Percentiles rank a stretch among this genome's conserved stretches.
Evolutionary conservation across 2,888 invertebrate species (phyloP).

Genomic region (Cactoblastis cactorum): DNA sequence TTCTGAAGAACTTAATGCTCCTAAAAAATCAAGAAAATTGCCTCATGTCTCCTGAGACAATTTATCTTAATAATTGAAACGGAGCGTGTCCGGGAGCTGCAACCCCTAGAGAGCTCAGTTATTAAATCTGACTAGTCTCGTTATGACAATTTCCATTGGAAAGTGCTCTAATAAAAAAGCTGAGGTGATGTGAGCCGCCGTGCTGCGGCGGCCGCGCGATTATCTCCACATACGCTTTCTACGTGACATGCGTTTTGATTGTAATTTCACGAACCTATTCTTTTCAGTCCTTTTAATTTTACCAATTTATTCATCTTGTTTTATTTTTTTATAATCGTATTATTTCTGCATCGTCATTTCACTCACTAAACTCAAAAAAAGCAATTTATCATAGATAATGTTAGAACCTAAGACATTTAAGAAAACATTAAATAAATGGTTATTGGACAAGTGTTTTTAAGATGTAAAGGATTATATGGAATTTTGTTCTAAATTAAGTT

Average conservation of each 20-base stretch:
- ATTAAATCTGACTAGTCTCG: slow-evolving; percentile 2
- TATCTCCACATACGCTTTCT: not conserved
- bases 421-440: too few relatives aligned
- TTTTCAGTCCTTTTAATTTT: not conserved
- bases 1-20: too few relatives aligned
- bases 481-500: too few relatives aligned
- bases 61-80: not conserved
- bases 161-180: slow-evolving; percentile 2
- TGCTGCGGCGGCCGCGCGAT: not conserved
- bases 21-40: not conserved
- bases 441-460: too few relatives aligned
- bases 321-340: too few relatives aligned
- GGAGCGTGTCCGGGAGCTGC: not conserved
- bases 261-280: not conserved
- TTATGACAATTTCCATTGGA: slow-evolving; percentile 6
- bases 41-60: not conserved
- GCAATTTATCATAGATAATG: too few relatives aligned
- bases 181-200: not conserved
- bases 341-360: too few relatives aligned
- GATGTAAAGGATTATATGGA: too few relatives aligned
- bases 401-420: too few relatives aligned
- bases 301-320: too few relatives aligned
- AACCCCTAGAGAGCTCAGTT: not conserved
- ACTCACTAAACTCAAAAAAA: too few relatives aligned
- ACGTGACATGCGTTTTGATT: slow-evolving; percentile 2